Conservation (phyloP, 2,113 vertebrate genomes). For the Hyaena hyaena region DNA sequence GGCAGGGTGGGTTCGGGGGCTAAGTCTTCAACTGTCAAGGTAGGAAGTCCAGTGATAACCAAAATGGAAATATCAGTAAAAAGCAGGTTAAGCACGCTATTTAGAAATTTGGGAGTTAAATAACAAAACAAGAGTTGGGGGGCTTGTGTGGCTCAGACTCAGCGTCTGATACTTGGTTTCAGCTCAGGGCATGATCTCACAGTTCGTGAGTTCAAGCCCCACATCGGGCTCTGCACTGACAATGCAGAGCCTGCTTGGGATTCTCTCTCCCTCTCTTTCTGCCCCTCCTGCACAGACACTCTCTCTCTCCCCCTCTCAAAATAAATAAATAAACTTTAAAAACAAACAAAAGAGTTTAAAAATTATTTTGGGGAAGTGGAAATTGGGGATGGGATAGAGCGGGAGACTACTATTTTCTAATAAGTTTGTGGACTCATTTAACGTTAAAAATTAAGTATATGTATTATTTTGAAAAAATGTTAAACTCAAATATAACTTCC, state of each 20-base stretch:
- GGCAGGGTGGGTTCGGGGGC: neutral
- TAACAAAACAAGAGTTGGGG: neutral
- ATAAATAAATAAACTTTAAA: no score
- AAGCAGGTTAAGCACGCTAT: neutral
- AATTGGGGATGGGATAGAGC: neutral
- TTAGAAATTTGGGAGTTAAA: neutral
- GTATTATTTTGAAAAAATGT: neutral
- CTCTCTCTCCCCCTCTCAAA: no score
- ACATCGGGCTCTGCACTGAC: no score
- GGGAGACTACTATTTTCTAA: neutral
- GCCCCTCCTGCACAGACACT: no score
- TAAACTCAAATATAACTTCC: conserved; percentile 15
- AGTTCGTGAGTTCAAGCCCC: no score
- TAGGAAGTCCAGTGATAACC: neutral
- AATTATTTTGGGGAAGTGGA: neutral
- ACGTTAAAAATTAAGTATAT: conserved; percentile 12
- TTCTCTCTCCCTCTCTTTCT: no score
- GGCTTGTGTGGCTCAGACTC: no score
- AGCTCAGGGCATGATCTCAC: no score
- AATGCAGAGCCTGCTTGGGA: no score
- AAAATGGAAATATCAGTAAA: neutral
- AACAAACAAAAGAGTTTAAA: neutral
- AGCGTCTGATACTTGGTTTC: no score
- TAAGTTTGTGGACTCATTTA: neutral
- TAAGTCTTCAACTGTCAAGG: neutral